Evolutionary conservation across 2,797 vertebrate species (phyloP).

Genomic region (Moxostoma hubbsi): DNA sequence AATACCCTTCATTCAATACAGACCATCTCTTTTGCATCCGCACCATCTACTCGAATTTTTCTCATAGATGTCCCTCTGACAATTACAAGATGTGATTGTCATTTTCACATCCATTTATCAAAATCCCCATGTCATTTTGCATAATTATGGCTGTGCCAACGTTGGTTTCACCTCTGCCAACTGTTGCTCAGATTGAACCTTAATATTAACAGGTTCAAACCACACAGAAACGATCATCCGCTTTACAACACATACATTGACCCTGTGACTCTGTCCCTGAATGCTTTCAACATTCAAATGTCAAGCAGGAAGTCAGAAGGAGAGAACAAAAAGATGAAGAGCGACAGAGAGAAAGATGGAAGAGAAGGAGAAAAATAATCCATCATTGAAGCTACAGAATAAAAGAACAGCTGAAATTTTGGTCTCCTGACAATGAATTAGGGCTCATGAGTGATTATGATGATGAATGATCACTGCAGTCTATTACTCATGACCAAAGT

Average conservation of each 20-base stretch:
- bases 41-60: not conserved
- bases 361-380: constrained; percentile 24
- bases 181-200: too few species aligned
- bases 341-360: constrained; percentile 11
- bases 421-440: constrained; percentile 40
- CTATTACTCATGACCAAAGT: constrained; percentile 54
- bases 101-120: too few species aligned
- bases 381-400: constrained; percentile 43
- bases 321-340: constrained; percentile 18
- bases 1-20: constrained; percentile 64
- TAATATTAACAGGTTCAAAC: too few species aligned
- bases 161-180: too few species aligned
- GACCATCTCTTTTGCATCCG: constrained; percentile 26
- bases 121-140: too few species aligned
- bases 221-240: constrained; percentile 24
- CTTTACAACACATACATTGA: constrained; percentile 38
- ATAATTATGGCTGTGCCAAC: too few species aligned
- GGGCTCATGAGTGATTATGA: constrained; percentile 51
- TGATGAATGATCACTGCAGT: constrained; percentile 57
- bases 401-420: constrained; percentile 43
- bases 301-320: constrained; percentile 8
- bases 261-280: constrained; percentile 36
- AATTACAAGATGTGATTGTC: too few species aligned
- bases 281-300: constrained; percentile 46
- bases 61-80: not conserved